Evolutionary conservation across 1,140 invertebrate species (phyloP), one percentile per base, ranked within the genome.

Genomic region (Druon quercuslanigerum): DNA sequence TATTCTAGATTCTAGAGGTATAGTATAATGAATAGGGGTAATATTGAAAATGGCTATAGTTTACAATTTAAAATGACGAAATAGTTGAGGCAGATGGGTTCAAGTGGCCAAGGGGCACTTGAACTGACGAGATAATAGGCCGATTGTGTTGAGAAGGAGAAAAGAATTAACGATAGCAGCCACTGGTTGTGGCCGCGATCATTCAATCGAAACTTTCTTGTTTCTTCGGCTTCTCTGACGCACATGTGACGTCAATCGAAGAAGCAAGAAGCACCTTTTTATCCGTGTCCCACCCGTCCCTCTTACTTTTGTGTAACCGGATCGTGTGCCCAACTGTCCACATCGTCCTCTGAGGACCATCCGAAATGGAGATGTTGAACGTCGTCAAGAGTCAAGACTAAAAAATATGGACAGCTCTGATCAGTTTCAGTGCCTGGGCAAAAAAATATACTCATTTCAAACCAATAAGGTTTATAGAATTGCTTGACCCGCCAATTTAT

Each of bases 161-260:
- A 87, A 84, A 87, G 85, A 86, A 85, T 85, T 57, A 84, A 86
- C 79, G 83, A 85, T 85, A 84, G 83, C 74, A 72, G 76, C 74
- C 75, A 79, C 77, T 78, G 81, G 84, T 78, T 80, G 80, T 76
- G 76, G 77, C 75, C 83, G 83, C 79, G 87, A 90, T 89, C 88
- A 90, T 88, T 90, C 87, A 90, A 90, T 90, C 87, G 85, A 84
- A 88, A 88, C 87, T 89, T 90, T 90, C 89, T 90, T 90, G 89
- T 88, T 90, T 87, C 90, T 89, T 88, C 84, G 83, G 81, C 76
- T 84, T 77, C 82, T 86, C 86, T 90, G 89, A 91, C 89, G 89
- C 90, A 91, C 86, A 84, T 82, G 73, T 91, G 90, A 90, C 89
- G 90, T 91, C 90, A 91, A 91, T 89, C 70, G 86, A 79, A 82